phyloP scores from a whole-genome alignment of 2,113 vertebrate genomes.

The Charina bottae region DNA sequence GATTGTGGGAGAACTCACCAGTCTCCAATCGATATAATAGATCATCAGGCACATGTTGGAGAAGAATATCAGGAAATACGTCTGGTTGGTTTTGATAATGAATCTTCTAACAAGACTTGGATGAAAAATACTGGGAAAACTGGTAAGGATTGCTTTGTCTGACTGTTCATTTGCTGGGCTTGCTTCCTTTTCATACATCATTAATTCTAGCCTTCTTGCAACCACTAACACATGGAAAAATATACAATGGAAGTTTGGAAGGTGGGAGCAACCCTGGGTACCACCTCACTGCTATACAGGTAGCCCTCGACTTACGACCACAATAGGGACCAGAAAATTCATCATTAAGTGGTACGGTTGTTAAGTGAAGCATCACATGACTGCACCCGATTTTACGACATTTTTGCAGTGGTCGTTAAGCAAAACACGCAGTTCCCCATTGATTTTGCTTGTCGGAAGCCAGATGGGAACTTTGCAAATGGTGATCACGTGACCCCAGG shows the following conservation, averaged over 20 bases:
- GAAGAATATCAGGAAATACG: conserved; percentile 89
- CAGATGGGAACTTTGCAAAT: too few relatives aligned
- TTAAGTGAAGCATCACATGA: too few relatives aligned
- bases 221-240: background rate
- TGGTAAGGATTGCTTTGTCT: conserved; percentile 72
- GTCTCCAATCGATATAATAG: conserved; percentile 90
- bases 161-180: background rate
- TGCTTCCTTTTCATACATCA: background rate
- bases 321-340: too few relatives aligned
- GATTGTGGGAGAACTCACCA: conserved; percentile 89
- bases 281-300: background rate
- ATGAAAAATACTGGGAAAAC: conserved; percentile 99
- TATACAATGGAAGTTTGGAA: background rate
- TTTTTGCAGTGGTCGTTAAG: too few relatives aligned
- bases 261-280: background rate
- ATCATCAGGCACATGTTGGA: conserved; percentile 83
- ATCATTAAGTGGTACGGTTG: too few relatives aligned
- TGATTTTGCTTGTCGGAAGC: too few relatives aligned
- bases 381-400: too few relatives aligned
- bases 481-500: too few relatives aligned
- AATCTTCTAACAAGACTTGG: conserved; percentile 96
- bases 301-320: too few relatives aligned
- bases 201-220: background rate
- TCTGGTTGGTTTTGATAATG: conserved; percentile 88
- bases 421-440: too few relatives aligned